Percentiles rank a stretch among this genome's conserved stretches.
Evolutionary conservation across 2,113 vertebrate species (phyloP).

Genomic region (Dissostichus mawsoni): DNA sequence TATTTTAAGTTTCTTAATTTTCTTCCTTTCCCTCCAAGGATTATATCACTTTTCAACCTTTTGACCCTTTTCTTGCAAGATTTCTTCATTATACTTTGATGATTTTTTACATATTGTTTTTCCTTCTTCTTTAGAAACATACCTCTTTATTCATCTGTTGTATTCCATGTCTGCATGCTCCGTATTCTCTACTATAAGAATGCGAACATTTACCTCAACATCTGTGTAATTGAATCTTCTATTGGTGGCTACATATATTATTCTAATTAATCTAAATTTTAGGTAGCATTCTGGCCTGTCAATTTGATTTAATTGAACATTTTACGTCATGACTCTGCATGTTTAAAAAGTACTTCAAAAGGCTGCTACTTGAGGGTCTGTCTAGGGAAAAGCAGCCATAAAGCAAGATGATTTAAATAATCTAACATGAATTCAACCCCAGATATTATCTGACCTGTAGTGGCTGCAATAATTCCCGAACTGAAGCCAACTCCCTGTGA

Average conservation of each 20-base stretch:
- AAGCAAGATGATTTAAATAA: constrained; percentile 56
- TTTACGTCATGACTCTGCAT: constrained; percentile 22
- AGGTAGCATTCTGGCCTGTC: constrained; percentile 1
- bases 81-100: too few relatives aligned
- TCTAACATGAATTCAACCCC: constrained; percentile 70
- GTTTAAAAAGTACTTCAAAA: not conserved
- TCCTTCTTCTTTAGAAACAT: not conserved
- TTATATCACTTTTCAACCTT: not conserved
- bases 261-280: not conserved
- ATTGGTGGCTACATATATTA: not conserved
- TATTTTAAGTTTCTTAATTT: not conserved
- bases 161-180: not conserved
- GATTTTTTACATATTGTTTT: not conserved
- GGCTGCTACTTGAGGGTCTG: constrained; percentile 16
- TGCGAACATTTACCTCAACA: not conserved
- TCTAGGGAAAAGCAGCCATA: constrained; percentile 54
- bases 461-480: constrained; percentile 40
- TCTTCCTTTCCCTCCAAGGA: not conserved
- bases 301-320: not conserved
- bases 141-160: not conserved
- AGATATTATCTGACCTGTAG: constrained; percentile 74
- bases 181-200: not conserved
- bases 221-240: not conserved
- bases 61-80: not conserved
- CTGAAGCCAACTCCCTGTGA: constrained; percentile 8